phyloP scores from a whole-genome alignment of 2,113 vertebrate species.

The Chlorocebus sabaeus region DNA sequence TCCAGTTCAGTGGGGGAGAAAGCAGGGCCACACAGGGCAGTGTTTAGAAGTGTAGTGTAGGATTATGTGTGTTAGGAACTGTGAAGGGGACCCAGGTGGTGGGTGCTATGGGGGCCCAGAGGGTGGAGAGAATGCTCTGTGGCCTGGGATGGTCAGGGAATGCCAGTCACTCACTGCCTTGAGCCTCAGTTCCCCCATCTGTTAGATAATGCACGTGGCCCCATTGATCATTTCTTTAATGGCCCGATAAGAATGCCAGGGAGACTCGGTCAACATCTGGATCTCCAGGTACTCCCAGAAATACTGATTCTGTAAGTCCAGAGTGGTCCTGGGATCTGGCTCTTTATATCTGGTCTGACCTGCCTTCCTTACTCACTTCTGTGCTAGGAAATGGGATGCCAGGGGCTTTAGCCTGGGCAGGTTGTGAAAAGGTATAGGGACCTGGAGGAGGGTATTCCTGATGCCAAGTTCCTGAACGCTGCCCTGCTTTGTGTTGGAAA shows the following conservation, averaged over 20 bases:
- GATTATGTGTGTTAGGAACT: background rate
- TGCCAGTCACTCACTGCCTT: background rate
- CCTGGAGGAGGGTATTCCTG: background rate
- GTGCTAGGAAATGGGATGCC: background rate
- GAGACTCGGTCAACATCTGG: background rate
- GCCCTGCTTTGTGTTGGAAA: conserved; percentile 19
- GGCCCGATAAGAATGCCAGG: background rate
- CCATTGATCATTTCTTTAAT: background rate
- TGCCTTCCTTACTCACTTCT: background rate
- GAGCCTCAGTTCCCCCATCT: background rate
- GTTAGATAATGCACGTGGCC: background rate
- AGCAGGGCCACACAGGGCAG: background rate
- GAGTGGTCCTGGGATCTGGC: background rate
- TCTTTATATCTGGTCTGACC: background rate
- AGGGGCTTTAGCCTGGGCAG: background rate
- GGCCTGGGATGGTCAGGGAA: background rate
- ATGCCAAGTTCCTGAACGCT: background rate
- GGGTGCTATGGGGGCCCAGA: no score
- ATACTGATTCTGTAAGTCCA: background rate
- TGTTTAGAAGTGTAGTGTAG: background rate
- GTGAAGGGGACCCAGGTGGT: background rate
- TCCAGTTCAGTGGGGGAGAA: background rate
- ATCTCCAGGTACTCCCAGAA: background rate
- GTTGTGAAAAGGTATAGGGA: background rate
- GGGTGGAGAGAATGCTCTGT: background rate